Percentiles rank a stretch among this genome's conserved stretches.
Conservation (phyloP, 2,113 vertebrate species). For the Solenodon paradoxus region DNA sequence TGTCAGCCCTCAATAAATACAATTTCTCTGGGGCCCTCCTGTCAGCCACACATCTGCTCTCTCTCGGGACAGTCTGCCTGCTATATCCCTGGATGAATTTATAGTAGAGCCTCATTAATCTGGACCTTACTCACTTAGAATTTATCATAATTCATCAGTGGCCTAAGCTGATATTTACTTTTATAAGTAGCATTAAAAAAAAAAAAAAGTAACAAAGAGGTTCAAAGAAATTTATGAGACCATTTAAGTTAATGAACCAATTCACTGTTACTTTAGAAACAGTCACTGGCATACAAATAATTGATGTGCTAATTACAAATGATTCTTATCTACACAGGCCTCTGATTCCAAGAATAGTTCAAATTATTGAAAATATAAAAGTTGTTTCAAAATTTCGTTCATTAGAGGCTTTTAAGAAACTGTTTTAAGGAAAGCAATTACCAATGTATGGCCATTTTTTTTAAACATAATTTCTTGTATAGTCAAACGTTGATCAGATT, state of each 20-base stretch:
- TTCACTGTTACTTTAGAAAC: slow-evolving; percentile 60
- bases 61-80: slow-evolving; percentile 43
- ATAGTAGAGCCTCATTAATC: slow-evolving; percentile 69
- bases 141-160: slow-evolving; percentile 65
- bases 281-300: slow-evolving; percentile 67
- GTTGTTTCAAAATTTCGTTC: slow-evolving; percentile 4
- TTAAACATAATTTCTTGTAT: neutral
- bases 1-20: slow-evolving; percentile 58
- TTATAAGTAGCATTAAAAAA: slow-evolving; percentile 36
- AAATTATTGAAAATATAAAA: slow-evolving; percentile 18
- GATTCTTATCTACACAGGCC: slow-evolving; percentile 61
- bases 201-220: slow-evolving; percentile 48
- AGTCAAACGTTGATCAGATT: neutral
- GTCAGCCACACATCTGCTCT: slow-evolving; percentile 54
- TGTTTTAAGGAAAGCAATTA: slow-evolving; percentile 8
- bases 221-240: slow-evolving; percentile 67
- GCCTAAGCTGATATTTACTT: slow-evolving; percentile 68
- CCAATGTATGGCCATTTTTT: neutral
- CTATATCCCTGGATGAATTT: slow-evolving; percentile 50
- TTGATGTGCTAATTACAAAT: slow-evolving; percentile 73
- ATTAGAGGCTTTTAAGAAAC: slow-evolving; percentile 23
- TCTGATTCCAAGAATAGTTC: slow-evolving; percentile 34
- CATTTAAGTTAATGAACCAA: slow-evolving; percentile 68
- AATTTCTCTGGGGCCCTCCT: slow-evolving; percentile 42
- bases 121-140: slow-evolving; percentile 57